Evolutionary conservation across 2,113 vertebrate species (phyloP).

Genomic region (Nothocercus nigrocapillus): DNA sequence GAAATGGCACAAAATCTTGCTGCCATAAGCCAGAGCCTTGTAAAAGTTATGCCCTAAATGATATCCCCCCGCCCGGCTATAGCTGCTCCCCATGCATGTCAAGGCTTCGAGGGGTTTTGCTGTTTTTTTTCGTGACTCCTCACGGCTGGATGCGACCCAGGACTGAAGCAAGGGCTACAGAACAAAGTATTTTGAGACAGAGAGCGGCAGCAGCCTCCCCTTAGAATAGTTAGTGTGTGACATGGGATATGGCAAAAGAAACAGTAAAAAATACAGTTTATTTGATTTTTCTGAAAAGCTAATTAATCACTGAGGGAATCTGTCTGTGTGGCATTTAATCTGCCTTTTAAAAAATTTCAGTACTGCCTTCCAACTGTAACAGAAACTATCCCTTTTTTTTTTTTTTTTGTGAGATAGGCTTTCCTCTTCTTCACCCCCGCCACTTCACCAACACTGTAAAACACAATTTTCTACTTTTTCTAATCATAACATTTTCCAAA

Average conservation of each 20-base stretch:
- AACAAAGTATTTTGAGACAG: not conserved
- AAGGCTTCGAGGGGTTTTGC: not conserved
- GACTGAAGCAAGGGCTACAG: not conserved
- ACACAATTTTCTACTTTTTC: not conserved
- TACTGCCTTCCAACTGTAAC: not conserved
- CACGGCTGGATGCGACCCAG: not conserved
- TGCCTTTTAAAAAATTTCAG: not conserved
- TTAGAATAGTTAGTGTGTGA: not conserved
- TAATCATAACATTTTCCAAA: not conserved
- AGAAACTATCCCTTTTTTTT: not conserved
- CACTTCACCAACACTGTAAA: not conserved
- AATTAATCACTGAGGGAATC: not conserved
- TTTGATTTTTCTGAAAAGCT: not conserved
- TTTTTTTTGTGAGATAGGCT: not conserved
- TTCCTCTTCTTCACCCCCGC: not conserved
- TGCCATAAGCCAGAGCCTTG: not conserved
- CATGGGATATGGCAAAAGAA: not conserved
- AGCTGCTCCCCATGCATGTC: not conserved
- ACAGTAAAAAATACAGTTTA: not conserved
- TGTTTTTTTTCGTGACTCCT: not conserved
- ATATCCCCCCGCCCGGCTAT: fast-evolving
- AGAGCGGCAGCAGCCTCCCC: not conserved
- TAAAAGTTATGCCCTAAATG: not conserved
- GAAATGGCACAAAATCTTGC: not conserved
- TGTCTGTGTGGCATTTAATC: not conserved